Base-by-base conservation (phyloP, 2,888 invertebrate genomes). In the Lobophora halterata region DNA sequence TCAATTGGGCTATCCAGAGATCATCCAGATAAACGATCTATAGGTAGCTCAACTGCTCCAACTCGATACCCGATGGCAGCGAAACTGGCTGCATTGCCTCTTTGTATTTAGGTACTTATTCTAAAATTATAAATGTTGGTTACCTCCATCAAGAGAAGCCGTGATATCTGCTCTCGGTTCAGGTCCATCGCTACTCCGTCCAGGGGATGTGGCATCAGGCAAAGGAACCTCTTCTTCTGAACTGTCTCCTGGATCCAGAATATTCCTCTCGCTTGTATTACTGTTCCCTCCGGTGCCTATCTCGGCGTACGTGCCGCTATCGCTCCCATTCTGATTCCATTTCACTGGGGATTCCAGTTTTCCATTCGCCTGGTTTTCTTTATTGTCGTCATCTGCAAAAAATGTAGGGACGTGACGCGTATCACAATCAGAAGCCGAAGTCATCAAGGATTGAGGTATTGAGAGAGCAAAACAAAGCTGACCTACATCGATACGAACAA, bases 301-400 rank as follows among this genome's bases (percentile, higher is more conserved):
- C 59, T 88, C 88, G 5, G 88, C 88, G 46, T 88, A 88, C 7
- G 88, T 88, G 1, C 88, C 87, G 45, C 88, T 88, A 48, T 88
- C 88, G 29, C 88, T 86, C 2, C 87, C 88, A 34, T 87, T 87
- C 46, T 86, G 87, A 32, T 75, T 75, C 87, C 87, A 87, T 65
- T 79, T 82, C 13, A 86, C 70, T 0, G 87, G 87, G 2, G 87
- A 87, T 23, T 86, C 87, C 2, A 86, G 63, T 62, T 87, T 87
- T 4, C 87, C 87, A 41, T 87, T 87, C 3, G 83, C 75, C 57
- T 87, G 87, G 46, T 87, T 87, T 55, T 87, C 87, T 70, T 86
- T 87, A 68, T 87, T 86, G 69, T 87, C 86, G 44, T 87, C 86
- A 53, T 86, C 86, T 75, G 42, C 10, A n/a, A 36, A 28, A 37